Conservation (phyloP, 1,140 invertebrate species). For the Calycopis cecrops region DNA sequence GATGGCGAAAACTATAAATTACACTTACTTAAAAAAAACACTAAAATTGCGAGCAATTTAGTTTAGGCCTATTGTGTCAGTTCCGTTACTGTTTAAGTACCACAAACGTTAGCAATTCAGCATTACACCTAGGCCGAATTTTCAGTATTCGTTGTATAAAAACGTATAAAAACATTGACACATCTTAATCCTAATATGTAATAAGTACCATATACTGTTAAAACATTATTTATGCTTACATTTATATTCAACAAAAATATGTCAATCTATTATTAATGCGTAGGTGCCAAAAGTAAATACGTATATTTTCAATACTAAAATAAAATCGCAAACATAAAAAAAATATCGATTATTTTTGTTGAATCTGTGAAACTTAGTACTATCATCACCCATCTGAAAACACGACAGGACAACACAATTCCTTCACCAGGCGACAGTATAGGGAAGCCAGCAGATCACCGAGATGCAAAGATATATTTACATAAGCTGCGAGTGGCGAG, state of each 20-base stretch:
- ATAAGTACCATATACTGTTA: conserved; percentile 47
- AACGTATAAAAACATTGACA: conserved; percentile 64
- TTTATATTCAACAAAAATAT: conserved; percentile 5
- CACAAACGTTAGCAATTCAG: neutral
- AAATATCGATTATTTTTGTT: no score
- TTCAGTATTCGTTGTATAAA: conserved; percentile 50
- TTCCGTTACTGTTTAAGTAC: neutral
- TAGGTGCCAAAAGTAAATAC: no score
- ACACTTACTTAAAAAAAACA: neutral
- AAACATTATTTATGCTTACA: conserved; percentile 14
- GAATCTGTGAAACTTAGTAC: no score
- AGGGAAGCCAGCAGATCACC: conserved; percentile 25
- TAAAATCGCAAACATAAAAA: no score
- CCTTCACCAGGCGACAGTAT: conserved; percentile 35
- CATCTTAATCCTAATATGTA: conserved; percentile 46
- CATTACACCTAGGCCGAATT: neutral
- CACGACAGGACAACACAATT: conserved; percentile 28
- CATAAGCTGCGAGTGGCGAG: conserved; percentile 1
- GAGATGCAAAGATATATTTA: conserved; percentile 15
- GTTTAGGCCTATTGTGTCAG: neutral
- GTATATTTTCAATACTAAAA: no score
- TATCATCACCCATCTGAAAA: neutral
- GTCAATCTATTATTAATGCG: neutral
- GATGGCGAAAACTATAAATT: neutral
- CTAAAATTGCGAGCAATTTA: neutral